Evolutionary conservation across 2,888 invertebrate genomes (phyloP), one percentile per base, ranked within the genome.

Genomic region (Noctua fimbriata): DNA sequence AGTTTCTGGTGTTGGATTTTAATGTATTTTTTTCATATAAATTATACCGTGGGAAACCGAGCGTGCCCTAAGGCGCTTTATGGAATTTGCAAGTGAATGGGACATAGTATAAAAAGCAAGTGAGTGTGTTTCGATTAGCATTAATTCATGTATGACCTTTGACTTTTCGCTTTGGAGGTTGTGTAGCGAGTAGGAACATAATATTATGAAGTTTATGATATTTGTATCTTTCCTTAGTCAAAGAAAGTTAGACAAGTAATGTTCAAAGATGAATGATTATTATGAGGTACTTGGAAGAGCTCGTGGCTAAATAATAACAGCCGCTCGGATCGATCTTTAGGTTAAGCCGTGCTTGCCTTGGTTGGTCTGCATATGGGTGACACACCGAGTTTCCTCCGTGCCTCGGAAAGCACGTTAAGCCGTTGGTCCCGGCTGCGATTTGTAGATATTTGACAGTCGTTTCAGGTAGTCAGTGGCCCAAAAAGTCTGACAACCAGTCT

Each of bases 41-140:
- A 95, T 88, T 90, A 89, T 88, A 91, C 90, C 97, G 97, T 97
- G 97, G 97, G 97, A 97, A 97, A 96, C 96, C 94, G 95, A 96
- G 97, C 96, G 95, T 97, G 97, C 96, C 97, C 97, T 96, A 97
- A 96, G 97, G 97, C 97, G 96, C 97, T 97, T 97, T 93, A 92
- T 94, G 94, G 93, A 93, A 93, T 93, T 92, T 87, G 94, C 93
- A 91, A 93, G 94, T 93, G 93, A 94, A 94, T 94, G 92, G 92
- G 93, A 92, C 92, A 91, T 89, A 90, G 80, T 82, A 82, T 76
- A 89, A 89, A 87, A 88, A 87, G 49, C 79, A 92, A 93, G 92
- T 92, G 91, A 93, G 89, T 91, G 86, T 87, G 88, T 92, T 90
- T 92, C 92, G 93, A 93, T 93, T 93, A 93, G 91, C 84, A 83